Conservation (phyloP, 2,797 vertebrate species). For the Clarias platycephalus region DNA sequence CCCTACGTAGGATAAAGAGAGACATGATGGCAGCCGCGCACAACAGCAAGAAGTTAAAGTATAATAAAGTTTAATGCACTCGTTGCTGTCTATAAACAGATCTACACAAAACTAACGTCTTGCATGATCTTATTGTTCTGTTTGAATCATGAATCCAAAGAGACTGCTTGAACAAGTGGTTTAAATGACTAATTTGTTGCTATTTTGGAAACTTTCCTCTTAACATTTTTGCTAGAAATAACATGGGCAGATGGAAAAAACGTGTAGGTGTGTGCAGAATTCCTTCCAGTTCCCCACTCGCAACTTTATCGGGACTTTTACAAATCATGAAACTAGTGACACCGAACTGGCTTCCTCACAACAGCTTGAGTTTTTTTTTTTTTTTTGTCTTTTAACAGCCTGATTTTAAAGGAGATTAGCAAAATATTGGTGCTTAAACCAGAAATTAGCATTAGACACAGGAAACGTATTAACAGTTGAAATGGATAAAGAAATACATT, state of each 20-base stretch:
- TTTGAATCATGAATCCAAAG: background rate
- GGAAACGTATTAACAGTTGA: background rate
- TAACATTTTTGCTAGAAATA: background rate
- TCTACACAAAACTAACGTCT: background rate
- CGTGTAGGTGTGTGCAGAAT: background rate
- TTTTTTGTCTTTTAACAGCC: background rate
- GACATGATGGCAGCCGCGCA: background rate
- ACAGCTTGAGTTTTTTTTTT: no score
- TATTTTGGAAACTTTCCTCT: background rate
- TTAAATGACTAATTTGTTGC: background rate
- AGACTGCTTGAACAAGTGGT: background rate
- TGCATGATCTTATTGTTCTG: no score
- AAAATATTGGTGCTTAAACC: background rate
- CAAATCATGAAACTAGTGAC: background rate
- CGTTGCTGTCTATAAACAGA: background rate
- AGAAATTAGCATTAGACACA: background rate
- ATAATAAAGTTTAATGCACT: background rate
- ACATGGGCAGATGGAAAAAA: background rate
- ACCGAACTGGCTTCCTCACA: background rate
- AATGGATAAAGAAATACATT: no score
- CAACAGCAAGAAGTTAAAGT: background rate
- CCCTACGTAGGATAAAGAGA: background rate
- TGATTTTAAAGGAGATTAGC: background rate
- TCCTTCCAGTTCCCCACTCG: background rate
- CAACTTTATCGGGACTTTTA: background rate